These are phyloP conservation scores for Drosophila ezoana DNA, from an alignment of 2,888 invertebrate species.

Conservation along the genomic window DNA sequence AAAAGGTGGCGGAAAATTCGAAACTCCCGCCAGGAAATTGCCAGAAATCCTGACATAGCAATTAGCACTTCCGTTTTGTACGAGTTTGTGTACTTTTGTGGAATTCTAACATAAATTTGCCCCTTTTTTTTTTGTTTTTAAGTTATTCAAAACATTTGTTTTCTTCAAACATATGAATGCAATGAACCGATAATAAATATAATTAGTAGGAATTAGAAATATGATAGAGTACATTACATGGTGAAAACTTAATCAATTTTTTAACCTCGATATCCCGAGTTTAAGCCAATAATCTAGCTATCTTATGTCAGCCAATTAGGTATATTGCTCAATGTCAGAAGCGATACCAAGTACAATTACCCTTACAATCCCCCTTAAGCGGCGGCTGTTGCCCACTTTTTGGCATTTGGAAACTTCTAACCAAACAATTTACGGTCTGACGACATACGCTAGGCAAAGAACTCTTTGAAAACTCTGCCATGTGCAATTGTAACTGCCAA, in stretches of 20 bases:
- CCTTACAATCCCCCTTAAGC: not conserved
- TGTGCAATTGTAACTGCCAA: conserved; percentile 64
- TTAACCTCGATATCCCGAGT: too few species aligned
- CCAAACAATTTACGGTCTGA: conserved; percentile 53
- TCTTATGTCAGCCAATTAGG: conserved; percentile 19
- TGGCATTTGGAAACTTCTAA: conserved; percentile 19
- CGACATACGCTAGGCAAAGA: conserved; percentile 42
- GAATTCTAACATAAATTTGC: not conserved
- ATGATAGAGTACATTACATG: too few species aligned
- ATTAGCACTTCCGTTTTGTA: conserved; percentile 21
- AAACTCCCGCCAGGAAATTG: conserved; percentile 16
- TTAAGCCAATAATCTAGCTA: not conserved
- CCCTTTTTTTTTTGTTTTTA: too few species aligned
- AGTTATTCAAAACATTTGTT: not conserved
- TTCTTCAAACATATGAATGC: too few species aligned
- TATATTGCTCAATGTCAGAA: conserved; percentile 4
- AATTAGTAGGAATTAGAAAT: too few species aligned
- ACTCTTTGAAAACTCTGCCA: conserved; percentile 49
- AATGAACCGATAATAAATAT: too few species aligned
- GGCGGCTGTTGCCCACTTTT: conserved; percentile 8
- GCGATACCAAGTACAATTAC: not conserved
- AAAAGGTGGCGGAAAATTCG: conserved; percentile 9
- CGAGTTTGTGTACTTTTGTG: not conserved
- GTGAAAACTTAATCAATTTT: too few species aligned
- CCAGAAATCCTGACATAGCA: conserved; percentile 28